phyloP scores from a whole-genome alignment of 2,113 vertebrate species.

The Hyperopisus bebe region DNA sequence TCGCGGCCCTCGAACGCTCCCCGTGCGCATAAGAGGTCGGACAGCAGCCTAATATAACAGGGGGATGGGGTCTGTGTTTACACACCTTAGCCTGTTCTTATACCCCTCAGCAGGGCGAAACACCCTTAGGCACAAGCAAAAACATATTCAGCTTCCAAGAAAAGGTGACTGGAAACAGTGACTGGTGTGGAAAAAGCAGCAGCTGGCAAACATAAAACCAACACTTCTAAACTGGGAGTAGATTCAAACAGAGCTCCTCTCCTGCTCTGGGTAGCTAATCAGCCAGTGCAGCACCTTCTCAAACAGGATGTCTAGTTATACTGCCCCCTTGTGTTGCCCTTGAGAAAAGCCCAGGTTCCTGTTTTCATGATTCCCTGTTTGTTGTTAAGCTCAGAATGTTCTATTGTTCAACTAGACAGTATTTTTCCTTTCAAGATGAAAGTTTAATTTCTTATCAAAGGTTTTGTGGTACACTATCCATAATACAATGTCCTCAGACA shows the following conservation, averaged over 20 bases:
- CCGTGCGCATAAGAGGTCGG: conserved; percentile 14
- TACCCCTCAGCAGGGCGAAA: no score
- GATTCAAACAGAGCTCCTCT: neutral
- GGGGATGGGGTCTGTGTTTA: conserved; percentile 26
- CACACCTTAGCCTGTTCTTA: neutral
- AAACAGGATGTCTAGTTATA: neutral
- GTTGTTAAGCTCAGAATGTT: neutral
- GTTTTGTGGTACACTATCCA: neutral
- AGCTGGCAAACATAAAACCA: neutral
- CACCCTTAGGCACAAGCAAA: neutral
- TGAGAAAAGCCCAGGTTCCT: neutral
- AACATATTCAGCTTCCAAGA: conserved; percentile 16
- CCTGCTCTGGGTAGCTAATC: neutral
- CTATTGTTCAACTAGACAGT: neutral
- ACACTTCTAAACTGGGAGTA: neutral
- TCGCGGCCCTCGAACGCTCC: neutral
- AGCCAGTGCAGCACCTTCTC: neutral
- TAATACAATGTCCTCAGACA: neutral
- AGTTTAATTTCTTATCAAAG: neutral
- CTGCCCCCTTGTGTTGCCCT: neutral
- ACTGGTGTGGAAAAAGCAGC: conserved; percentile 10
- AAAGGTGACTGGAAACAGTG: no score
- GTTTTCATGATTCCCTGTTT: neutral
- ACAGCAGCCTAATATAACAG: conserved; percentile 32
- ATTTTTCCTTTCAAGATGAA: neutral